Conservation (phyloP, 2,113 vertebrate genomes). For the Saguinus imperator region DNA sequence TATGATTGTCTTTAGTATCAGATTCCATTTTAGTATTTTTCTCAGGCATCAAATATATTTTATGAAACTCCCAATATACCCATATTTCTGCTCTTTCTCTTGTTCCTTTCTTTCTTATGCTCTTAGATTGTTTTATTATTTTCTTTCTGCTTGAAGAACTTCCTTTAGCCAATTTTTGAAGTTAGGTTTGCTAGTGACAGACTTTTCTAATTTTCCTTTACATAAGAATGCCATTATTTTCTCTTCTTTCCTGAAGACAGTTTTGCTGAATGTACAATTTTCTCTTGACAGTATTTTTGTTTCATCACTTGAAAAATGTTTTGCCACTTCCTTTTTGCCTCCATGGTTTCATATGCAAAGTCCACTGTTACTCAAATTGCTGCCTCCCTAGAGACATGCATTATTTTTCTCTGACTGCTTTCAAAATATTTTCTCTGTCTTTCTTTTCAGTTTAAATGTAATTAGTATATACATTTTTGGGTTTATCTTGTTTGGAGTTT, state of each 20-base stretch:
- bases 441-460: not conserved
- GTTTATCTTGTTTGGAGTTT: not conserved
- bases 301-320: not conserved
- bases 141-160: not conserved
- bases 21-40: not conserved
- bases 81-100: not conserved
- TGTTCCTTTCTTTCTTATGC: not conserved
- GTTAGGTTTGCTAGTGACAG: not conserved
- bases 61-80: not conserved
- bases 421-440: not conserved
- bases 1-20: not conserved
- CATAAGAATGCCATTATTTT: not conserved
- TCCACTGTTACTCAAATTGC: not conserved
- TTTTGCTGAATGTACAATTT: not conserved
- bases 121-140: not conserved
- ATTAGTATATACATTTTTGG: not conserved
- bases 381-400: not conserved
- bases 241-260: not conserved
- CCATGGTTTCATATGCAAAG: not conserved
- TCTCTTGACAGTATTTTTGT: not conserved
- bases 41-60: not conserved
- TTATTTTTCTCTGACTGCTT: not conserved
- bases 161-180: not conserved
- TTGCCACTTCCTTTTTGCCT: not conserved
- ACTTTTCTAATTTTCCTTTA: not conserved